Evolutionary conservation across 2,113 vertebrate genomes (phyloP), one percentile per base, ranked within the genome.

Genomic region (Paedocypris sp.): DNA sequence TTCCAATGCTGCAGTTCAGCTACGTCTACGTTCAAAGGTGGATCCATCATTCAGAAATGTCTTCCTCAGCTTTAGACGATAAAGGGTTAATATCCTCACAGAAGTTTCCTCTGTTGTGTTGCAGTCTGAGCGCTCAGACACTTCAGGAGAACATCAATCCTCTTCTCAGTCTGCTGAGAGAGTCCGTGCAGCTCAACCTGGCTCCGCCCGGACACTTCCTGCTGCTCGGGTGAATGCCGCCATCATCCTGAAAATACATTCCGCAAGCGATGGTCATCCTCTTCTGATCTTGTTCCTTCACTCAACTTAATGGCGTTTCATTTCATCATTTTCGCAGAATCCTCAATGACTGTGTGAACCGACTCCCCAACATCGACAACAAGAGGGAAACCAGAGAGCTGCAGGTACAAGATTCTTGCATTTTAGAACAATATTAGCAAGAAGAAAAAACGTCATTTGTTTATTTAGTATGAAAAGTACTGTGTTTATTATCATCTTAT

Each of bases 311-410:
- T 20, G 29, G 7, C 13, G 33, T 22, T 32, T 59, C 20, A 26
- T 43, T 69, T 41, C 75, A 60, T 41, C 75, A 60, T 63, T 68
- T 13, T 73, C 50, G 54, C 85, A 99, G 95, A 66, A 92, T 85
- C 71, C 82, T 99, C 28, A 94, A 96, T 60, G 92, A 99, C 74
- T 87, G 92, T 67, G 89, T 99, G 28, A 91, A 88, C 1, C 78
- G 94, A 66, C 90, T 90, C 1, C 89, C 91, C 43, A 94, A 79
- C 67, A 77, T 94, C 71, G 95, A 98, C 54, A 97, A 80, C 74
- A 97, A 94, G 80, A 98, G 91, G 73, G 91, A 99, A 70, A 87
- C 89, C 7, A 89, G 73, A 74, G 95, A 99, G 62, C 72, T 99
- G 39, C 95, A 98, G 92, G 95, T 97, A 80, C n/a, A n/a, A n/a